Conservation (phyloP, 2,888 invertebrate species). For the Alviniconcha strummeri region DNA sequence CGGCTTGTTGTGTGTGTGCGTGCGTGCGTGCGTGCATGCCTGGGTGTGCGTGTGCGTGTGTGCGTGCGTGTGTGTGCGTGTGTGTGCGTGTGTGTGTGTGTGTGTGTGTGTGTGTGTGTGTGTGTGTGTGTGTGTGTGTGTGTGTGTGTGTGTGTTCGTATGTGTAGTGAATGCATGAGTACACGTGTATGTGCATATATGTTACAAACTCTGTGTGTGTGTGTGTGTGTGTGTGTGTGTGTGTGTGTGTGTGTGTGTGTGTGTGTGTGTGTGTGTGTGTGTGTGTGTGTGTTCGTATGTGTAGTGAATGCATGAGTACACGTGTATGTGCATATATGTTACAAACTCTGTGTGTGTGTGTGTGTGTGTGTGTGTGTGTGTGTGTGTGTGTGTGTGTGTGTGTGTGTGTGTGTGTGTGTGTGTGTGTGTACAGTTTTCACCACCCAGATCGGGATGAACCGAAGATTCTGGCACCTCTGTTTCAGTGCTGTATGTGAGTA, state of each 20-base stretch:
- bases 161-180: neutral
- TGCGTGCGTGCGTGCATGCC: neutral
- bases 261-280: neutral
- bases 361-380: neutral
- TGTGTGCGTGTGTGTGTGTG: neutral
- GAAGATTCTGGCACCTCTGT: too few species aligned
- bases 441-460: neutral
- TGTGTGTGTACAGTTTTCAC: neutral
- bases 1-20: neutral
- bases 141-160: neutral
- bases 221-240: neutral
- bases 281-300: neutral
- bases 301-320: too few species aligned
- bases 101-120: neutral
- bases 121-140: conserved; percentile 15
- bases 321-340: too few species aligned
- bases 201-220: neutral
- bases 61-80: neutral
- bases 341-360: neutral
- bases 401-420: neutral
- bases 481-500: too few species aligned
- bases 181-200: neutral
- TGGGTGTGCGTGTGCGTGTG: neutral
- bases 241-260: neutral
- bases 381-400: neutral